phyloP scores from a whole-genome alignment of 1,140 invertebrate genomes.

The Caerostris extrusa region DNA sequence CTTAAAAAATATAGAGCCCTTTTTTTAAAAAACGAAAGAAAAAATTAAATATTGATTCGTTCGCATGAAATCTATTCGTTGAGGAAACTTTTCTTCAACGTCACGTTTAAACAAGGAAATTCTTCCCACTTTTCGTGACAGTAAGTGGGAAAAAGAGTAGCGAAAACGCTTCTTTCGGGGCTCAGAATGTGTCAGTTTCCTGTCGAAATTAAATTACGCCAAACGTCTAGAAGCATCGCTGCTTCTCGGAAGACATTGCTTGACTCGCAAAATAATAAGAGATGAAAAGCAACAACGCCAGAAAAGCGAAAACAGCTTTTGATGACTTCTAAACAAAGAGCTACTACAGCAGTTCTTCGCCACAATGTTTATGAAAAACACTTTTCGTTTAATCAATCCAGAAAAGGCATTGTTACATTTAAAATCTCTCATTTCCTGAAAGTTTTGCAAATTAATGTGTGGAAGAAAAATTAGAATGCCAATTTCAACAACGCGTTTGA shows the following conservation, averaged over 20 bases:
- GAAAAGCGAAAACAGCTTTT: not conserved
- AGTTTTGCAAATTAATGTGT: conserved; percentile 31
- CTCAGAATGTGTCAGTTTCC: not conserved
- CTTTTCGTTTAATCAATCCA: conserved; percentile 13
- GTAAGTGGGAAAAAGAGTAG: not conserved
- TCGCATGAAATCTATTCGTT: not conserved
- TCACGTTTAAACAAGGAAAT: not conserved
- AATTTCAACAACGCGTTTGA: not conserved
- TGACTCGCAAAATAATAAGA: not conserved
- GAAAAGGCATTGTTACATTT: not conserved
- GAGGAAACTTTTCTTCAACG: not conserved
- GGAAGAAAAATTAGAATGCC: conserved; percentile 1
- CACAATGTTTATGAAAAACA: conserved; percentile 33
- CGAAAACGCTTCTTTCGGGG: not conserved
- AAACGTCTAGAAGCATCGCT: not conserved
- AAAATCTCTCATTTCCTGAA: not conserved
- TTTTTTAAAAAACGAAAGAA: too few relatives aligned
- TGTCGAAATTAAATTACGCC: conserved; percentile 55
- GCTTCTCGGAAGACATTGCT: not conserved
- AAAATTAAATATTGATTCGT: too few relatives aligned
- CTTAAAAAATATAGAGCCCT: too few relatives aligned
- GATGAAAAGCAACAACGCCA: not conserved
- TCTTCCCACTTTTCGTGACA: not conserved
- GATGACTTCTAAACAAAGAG: conserved; percentile 9
- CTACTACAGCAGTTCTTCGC: not conserved